A percentile compares a stretch with the other conserved stretches of the same genome.
Conservation (phyloP, 2,113 vertebrate species). For the Hassar affinis region DNA sequence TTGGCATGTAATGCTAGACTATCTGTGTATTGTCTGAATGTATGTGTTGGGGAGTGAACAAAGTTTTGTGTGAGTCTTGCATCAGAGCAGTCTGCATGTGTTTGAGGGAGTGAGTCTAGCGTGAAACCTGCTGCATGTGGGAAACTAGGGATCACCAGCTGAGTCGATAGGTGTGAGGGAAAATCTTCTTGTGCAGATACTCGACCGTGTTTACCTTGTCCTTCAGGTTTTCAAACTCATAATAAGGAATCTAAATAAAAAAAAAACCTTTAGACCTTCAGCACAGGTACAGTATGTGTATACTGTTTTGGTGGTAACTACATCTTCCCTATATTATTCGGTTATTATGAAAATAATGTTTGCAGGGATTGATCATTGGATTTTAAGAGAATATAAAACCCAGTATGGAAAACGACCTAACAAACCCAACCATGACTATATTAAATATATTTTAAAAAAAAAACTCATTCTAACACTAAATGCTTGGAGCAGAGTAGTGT, state of each 20-base stretch:
- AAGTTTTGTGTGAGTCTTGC: not conserved
- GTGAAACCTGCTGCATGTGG: not conserved
- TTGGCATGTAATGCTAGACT: not conserved
- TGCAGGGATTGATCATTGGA: not conserved
- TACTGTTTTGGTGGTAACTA: not conserved
- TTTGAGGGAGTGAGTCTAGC: not conserved
- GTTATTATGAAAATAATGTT: not conserved
- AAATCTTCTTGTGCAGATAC: constrained; percentile 88
- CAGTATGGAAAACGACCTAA: not conserved
- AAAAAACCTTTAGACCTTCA: not conserved
- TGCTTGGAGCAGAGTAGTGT: not conserved
- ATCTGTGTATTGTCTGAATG: not conserved
- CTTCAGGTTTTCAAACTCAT: constrained; percentile 77
- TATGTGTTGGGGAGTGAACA: not conserved
- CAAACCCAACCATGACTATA: not conserved
- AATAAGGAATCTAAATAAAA: constrained; percentile 80
- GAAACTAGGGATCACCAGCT: constrained; percentile 66
- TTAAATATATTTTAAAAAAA: too few relatives aligned
- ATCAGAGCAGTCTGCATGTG: constrained; percentile 28
- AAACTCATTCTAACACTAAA: not conserved
- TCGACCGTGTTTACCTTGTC: constrained; percentile 68
- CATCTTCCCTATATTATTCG: not conserved
- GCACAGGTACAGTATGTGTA: not conserved
- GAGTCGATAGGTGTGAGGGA: constrained; percentile 72
- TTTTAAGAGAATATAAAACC: not conserved